Base-by-base conservation (phyloP, 1,140 invertebrate species). In the Drosophila equinoxialis region DNA sequence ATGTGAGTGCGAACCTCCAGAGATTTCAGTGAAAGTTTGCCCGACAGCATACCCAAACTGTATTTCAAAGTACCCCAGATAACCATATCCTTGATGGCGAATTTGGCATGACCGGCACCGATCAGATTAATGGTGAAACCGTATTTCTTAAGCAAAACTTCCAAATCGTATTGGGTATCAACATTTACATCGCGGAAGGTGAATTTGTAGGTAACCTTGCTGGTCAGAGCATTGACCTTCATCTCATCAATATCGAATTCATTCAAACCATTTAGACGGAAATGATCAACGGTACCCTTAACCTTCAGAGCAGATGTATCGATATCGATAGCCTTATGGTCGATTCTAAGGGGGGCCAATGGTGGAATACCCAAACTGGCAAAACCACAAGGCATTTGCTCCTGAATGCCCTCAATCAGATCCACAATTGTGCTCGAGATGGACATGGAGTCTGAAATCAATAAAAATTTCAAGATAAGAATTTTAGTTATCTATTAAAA, bases 361-460 rank as follows among this genome's bases (percentile, higher is more conserved):
- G 91, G 91, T 14, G 91, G 91, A 60, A 92, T 74, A 14, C 91
- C 91, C 37, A 83, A 0, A 1, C 64, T 71, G 57, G 91, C 48
- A 48, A 92, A 92, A 61, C 91, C 91, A 30, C 91, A 92, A 7
- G 91, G 91, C 91, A 92, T 92, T 68, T 92, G 79, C 59, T 86
- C 76, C 69, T 77, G 23, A 0, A 92, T 0, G 6, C 58, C 74
- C 62, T 83, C 74, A 60, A 92, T 77, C 11, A 68, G 0, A 5
- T 90, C 77, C 4, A 71, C 77, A 66, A 90, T 72, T 2, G 71
- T 58, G 63, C 87, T 90, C 35, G 87, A 86, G 63, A 91, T 82
- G 11, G 90, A 91, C 2, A 37, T 62, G 5, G 57, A 33, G 13
- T 71, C 84, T 87, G 8, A 30, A 30, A 63, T 39, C 11, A 23